These are phyloP conservation scores for Leucophenga varia DNA, from an alignment of 1,140 invertebrate genomes.

Conservation along the genomic window DNA sequence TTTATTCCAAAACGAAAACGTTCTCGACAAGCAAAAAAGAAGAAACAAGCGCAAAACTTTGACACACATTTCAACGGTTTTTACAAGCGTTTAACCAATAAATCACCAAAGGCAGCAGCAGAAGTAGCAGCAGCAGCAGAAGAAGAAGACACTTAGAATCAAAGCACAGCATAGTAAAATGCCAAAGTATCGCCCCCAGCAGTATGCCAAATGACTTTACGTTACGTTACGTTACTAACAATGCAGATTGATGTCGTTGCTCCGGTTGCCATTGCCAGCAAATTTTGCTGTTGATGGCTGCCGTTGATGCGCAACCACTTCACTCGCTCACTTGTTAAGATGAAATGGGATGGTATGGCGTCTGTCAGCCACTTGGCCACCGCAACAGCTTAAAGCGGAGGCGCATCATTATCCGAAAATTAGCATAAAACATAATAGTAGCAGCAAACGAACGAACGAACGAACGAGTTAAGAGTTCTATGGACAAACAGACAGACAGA, in stretches of 20 bases:
- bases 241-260: not conserved
- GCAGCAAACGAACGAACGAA: no score
- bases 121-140: conserved; percentile 8
- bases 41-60: conserved; percentile 31
- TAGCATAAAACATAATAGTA: conserved; percentile 52
- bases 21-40: not conserved
- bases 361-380: conserved; percentile 2
- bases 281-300: conserved; percentile 15
- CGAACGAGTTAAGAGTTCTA: no score
- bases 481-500: conserved; percentile 13
- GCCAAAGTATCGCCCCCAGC: conserved; percentile 37
- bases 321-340: no score
- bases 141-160: conserved; percentile 37
- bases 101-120: conserved; percentile 34
- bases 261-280: conserved; percentile 8
- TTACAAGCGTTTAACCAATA: conserved; percentile 52
- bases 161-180: conserved; percentile 48
- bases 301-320: conserved; percentile 13
- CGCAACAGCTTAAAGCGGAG: conserved; percentile 7
- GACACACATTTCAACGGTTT: conserved; percentile 54
- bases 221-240: conserved; percentile 11
- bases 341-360: no score
- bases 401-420: conserved; percentile 51
- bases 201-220: no score
- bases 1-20: conserved; percentile 25